These are phyloP conservation scores for Clinocottus analis DNA, from an alignment of 2,113 vertebrate genomes.

Conservation along the genomic window DNA sequence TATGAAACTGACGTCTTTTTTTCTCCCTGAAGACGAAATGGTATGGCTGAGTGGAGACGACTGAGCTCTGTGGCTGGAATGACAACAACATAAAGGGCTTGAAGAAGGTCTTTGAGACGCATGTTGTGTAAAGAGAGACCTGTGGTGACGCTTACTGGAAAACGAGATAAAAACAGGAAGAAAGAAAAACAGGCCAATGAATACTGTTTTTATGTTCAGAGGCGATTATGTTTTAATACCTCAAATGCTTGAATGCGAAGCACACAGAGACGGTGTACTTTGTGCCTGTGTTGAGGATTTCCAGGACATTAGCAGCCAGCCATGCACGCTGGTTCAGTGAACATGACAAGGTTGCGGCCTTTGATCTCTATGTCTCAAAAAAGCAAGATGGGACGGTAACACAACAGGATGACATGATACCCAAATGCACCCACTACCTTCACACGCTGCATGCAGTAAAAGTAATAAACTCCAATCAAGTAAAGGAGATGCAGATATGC, in stretches of 20 bases:
- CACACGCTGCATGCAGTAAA: neutral
- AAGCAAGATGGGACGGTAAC: conserved; percentile 21
- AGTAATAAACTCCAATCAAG: conserved; percentile 26
- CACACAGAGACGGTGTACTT: conserved; percentile 32
- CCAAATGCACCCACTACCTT: neutral
- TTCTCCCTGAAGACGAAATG: conserved; percentile 4
- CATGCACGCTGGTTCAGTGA: conserved; percentile 47
- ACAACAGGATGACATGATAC: conserved; percentile 1
- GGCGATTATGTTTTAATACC: neutral
- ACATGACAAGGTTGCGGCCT: conserved; percentile 38
- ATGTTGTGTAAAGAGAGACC: conserved; percentile 8
- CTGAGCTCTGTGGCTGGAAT: conserved; percentile 41
- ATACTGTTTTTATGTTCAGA: conserved; percentile 43
- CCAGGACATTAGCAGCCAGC: conserved; percentile 71
- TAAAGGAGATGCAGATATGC: conserved; percentile 8
- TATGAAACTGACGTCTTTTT: conserved; percentile 4
- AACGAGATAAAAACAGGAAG: conserved; percentile 41
- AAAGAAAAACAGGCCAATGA: neutral
- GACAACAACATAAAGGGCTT: conserved; percentile 39
- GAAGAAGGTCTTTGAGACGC: conserved; percentile 47
- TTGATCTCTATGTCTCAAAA: conserved; percentile 45
- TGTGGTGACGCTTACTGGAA: neutral
- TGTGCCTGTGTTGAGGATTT: conserved; percentile 65
- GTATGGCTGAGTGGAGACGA: conserved; percentile 28
- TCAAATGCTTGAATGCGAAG: neutral